A percentile compares a stretch with the other conserved stretches of the same genome.
These are phyloP conservation scores for Acanthornis magna DNA, from an alignment of 2,797 vertebrate genomes.

Conservation along the genomic window DNA sequence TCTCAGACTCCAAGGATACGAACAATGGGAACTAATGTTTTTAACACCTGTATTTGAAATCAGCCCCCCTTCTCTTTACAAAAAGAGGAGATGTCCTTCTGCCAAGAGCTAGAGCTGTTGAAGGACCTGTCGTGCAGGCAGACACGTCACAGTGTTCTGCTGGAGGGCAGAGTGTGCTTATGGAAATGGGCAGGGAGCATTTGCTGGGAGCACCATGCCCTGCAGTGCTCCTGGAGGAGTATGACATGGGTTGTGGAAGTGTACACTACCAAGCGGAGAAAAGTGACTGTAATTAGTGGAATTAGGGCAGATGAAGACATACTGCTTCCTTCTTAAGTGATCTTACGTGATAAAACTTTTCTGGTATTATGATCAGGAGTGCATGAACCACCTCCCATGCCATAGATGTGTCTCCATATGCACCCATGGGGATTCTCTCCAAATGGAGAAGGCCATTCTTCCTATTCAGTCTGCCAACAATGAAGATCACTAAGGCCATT, in stretches of 20 bases:
- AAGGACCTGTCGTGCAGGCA: neutral
- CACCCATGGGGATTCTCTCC: neutral
- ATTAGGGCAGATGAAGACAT: neutral
- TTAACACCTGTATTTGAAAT: neutral
- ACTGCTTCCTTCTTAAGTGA: neutral
- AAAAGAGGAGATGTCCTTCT: neutral
- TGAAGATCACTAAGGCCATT: neutral
- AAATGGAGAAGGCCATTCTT: neutral
- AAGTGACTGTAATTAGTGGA: neutral
- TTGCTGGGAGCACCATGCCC: neutral
- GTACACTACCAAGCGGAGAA: neutral
- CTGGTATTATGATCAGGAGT: neutral
- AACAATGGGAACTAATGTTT: neutral
- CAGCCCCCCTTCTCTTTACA: neutral
- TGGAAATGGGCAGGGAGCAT: neutral
- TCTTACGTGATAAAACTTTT: neutral
- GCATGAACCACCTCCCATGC: neutral
- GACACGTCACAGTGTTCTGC: accelerated
- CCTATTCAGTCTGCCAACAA: neutral
- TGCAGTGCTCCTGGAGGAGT: neutral
- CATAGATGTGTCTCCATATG: neutral
- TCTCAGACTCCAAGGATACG: neutral
- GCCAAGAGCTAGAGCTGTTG: neutral
- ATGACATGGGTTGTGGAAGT: accelerated
- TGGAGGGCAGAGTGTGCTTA: neutral